These are phyloP conservation scores for Neodontobutis hainanensis DNA, from an alignment of 2,113 vertebrate genomes.

Conservation along the genomic window DNA sequence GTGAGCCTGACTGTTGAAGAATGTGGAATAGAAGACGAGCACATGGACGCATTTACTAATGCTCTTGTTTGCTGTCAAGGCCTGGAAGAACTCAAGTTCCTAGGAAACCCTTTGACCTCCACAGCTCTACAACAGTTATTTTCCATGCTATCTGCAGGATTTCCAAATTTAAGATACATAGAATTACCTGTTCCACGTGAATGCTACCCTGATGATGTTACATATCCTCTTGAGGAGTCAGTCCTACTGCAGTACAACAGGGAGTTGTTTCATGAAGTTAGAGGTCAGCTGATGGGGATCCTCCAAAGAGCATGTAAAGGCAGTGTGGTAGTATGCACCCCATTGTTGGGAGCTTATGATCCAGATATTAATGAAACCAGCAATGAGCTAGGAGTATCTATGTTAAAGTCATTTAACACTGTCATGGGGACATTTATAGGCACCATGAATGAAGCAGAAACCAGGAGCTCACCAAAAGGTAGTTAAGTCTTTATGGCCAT, in stretches of 20 bases:
- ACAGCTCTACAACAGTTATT: slow-evolving; percentile 81
- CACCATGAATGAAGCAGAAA: slow-evolving; percentile 61
- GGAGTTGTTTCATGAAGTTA: slow-evolving; percentile 80
- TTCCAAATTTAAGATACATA: slow-evolving; percentile 82
- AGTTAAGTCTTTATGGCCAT: slow-evolving; percentile 2
- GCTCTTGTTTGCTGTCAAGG: slow-evolving; percentile 80
- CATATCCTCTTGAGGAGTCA: slow-evolving; percentile 87
- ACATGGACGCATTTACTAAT: slow-evolving; percentile 77
- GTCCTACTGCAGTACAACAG: slow-evolving; percentile 80
- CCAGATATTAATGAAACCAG: slow-evolving; percentile 90
- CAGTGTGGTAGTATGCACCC: slow-evolving; percentile 83
- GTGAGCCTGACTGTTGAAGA: slow-evolving; percentile 85
- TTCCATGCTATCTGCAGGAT: slow-evolving; percentile 69
- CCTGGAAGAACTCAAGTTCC: slow-evolving; percentile 85
- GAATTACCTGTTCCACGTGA: slow-evolving; percentile 92
- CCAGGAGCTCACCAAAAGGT: slow-evolving; percentile 60
- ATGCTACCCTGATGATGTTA: slow-evolving; percentile 84
- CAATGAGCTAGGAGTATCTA: slow-evolving; percentile 85
- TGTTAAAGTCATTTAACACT: slow-evolving; percentile 86
- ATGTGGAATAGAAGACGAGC: slow-evolving; percentile 84
- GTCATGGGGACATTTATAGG: slow-evolving; percentile 84
- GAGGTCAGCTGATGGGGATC: slow-evolving; percentile 79
- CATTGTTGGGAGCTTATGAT: slow-evolving; percentile 87
- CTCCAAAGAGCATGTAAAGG: slow-evolving; percentile 80
- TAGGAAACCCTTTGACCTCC: slow-evolving; percentile 89